Conservation (phyloP, 2,797 vertebrate genomes). For the Carapus acus region DNA sequence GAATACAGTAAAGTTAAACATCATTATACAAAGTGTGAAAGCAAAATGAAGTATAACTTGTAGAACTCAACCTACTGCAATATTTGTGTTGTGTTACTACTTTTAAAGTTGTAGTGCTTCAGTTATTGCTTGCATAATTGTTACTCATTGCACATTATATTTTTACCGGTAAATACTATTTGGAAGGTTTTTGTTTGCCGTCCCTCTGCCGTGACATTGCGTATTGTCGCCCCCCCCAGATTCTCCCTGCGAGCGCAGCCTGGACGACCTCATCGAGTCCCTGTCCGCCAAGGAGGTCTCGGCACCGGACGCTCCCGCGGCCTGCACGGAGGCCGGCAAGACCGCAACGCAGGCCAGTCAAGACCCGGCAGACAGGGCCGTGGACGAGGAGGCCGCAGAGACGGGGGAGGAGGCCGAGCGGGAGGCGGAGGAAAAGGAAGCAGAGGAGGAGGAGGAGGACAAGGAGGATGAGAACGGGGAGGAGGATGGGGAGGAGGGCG, state of each 20-base stretch:
- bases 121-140: too few relatives aligned
- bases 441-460: slow-evolving; percentile 7
- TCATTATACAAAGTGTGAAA: too few relatives aligned
- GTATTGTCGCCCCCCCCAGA: slow-evolving; percentile 50
- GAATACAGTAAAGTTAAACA: too few relatives aligned
- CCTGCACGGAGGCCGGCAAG: too few relatives aligned
- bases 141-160: too few relatives aligned
- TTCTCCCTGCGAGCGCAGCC: slow-evolving; percentile 70
- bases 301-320: slow-evolving; percentile 22
- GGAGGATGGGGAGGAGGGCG: slow-evolving; percentile 8
- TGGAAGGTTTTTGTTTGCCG: too few relatives aligned
- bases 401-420: slow-evolving; percentile 30
- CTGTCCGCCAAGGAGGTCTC: slow-evolving; percentile 62
- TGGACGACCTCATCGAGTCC: slow-evolving; percentile 82
- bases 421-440: slow-evolving; percentile 7
- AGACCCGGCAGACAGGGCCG: neutral
- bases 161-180: too few relatives aligned
- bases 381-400: slow-evolving; percentile 27
- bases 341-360: neutral
- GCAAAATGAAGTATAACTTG: too few relatives aligned
- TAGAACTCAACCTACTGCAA: too few relatives aligned
- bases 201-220: too few relatives aligned
- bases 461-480: slow-evolving; percentile 18
- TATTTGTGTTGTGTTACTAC: too few relatives aligned
- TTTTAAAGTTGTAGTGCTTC: too few relatives aligned